Base-by-base conservation (phyloP, 2,113 vertebrate species). In the Geococcyx californianus region DNA sequence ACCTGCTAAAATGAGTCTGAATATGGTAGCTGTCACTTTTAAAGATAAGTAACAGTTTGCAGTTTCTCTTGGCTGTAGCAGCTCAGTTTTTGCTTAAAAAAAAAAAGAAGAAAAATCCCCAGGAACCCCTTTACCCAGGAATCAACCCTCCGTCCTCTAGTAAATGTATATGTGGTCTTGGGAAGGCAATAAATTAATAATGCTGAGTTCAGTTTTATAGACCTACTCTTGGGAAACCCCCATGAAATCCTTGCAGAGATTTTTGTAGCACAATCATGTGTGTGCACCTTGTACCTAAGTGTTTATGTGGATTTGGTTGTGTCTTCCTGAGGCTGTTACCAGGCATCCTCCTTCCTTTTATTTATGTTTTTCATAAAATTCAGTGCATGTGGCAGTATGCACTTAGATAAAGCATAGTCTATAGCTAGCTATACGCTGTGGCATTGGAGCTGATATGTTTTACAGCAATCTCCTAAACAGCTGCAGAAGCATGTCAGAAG, bases 301-400 rank as follows among this genome's bases (percentile, higher is more conserved):
- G 33, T 95, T 95, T 95, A 66, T 85, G 82, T 93, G 64, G 85
- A 89, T 94, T 89, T 89, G 83, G 84, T 75, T 49, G 59, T 85
- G 75, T 82, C 93, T 96, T 97, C 94, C 91, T 93, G 91, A 92
- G 91, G 79, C 33, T 38, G 38, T 64, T 94, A 85, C 93, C 90
- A 89, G 68, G 24, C n/a, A 93, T 47, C 54, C 29, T 83, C 44
- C 23, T 76, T 15, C 10, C 4, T 49, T 73, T 77, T 40, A n/a
- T 69, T 83, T 84, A 59, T 42, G 62, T 34, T 93, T 96, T 94
- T 64, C 93, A 58, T 80, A 95, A 90, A 97, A 91, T 84, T 93
- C 90, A 69, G 47, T 68, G 33, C 78, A 78, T 5, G 7, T 82
- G 59, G n/a, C 54, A 59, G 4, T 13, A 51, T 15, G 28, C 47